phyloP scores from a whole-genome alignment of 2,113 vertebrate genomes.

The Pogonocichla stellata region DNA sequence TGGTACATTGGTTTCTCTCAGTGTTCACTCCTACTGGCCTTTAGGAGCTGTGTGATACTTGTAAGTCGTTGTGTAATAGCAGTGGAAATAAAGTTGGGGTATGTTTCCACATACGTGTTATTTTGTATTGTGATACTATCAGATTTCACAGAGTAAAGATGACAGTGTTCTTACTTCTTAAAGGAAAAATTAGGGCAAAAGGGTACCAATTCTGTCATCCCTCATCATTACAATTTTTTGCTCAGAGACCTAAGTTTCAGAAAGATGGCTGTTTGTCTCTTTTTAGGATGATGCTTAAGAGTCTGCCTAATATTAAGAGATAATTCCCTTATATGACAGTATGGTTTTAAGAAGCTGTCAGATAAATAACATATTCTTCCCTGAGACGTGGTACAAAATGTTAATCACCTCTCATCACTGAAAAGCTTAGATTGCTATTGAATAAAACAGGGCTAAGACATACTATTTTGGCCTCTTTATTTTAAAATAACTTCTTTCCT shows the following conservation, averaged over 20 bases:
- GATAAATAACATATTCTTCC: background rate
- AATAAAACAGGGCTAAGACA: background rate
- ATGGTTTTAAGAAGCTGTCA: background rate
- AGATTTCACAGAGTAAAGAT: background rate
- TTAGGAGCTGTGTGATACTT: background rate
- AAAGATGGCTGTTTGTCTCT: background rate
- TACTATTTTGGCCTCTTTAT: background rate
- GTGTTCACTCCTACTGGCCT: background rate
- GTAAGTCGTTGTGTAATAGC: accelerated
- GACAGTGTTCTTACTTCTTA: background rate
- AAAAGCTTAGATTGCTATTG: background rate
- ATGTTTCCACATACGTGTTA: background rate
- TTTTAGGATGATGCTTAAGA: background rate
- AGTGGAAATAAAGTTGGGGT: background rate
- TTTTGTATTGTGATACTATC: background rate
- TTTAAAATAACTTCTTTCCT: background rate
- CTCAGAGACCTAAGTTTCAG: background rate
- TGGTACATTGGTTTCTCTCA: background rate
- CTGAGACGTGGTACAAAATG: background rate
- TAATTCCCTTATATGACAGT: background rate
- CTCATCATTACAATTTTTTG: background rate
- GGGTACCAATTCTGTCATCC: background rate
- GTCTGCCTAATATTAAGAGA: background rate
- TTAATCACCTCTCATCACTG: background rate
- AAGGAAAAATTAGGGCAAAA: background rate